A percentile compares a stretch with the other conserved stretches of the same genome.
phyloP scores from a whole-genome alignment of 2,888 invertebrate genomes.

The Drosophila quasianomalipes region DNA sequence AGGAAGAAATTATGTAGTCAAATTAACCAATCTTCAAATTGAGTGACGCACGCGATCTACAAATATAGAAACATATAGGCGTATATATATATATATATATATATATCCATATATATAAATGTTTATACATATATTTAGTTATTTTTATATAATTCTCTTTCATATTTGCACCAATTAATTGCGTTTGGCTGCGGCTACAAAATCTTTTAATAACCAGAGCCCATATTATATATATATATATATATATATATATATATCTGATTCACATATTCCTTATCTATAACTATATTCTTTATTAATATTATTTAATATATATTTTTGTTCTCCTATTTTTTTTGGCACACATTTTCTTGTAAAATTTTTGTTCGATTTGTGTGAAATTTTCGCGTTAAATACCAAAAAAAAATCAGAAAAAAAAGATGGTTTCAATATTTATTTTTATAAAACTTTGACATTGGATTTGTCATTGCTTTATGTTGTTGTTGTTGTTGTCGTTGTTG shows the following conservation, averaged over 20 bases:
- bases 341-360: constrained; percentile 3
- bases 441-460: constrained; percentile 83
- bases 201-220: constrained; percentile 44
- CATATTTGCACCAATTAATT: constrained; percentile 56
- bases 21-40: constrained; percentile 37
- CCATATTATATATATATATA: not conserved
- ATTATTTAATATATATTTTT: not conserved
- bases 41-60: constrained; percentile 45
- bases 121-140: constrained; percentile 13
- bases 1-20: constrained; percentile 40
- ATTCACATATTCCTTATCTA: not conserved
- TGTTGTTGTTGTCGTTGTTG: constrained; percentile 52
- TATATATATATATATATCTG: not conserved
- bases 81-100: constrained; percentile 2
- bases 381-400: constrained; percentile 4
- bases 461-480: constrained; percentile 77
- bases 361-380: constrained; percentile 7
- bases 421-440: constrained; percentile 74
- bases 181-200: constrained; percentile 13
- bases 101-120: not conserved
- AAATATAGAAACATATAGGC: constrained; percentile 42
- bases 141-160: constrained; percentile 56
- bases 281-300: not conserved
- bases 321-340: not conserved
- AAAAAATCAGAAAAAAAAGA: constrained; percentile 3